A percentile compares a stretch with the other conserved stretches of the same genome.
Conservation (phyloP, 1,140 invertebrate species). For the Galleria mellonella region DNA sequence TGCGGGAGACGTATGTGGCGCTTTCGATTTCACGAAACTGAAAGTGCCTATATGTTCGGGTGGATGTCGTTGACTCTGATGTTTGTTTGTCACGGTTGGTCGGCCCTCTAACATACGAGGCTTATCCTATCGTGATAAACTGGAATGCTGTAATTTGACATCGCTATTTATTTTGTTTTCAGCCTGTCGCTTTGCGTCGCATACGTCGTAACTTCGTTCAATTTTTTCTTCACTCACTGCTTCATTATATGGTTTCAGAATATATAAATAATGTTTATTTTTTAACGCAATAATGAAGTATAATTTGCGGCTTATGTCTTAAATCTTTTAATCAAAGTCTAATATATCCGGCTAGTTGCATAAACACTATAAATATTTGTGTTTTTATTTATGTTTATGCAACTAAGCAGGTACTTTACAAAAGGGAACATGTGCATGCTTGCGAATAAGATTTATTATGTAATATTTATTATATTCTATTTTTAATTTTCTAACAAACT, state of each 20-base stretch:
- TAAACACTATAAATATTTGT: too few relatives aligned
- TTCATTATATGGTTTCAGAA: too few relatives aligned
- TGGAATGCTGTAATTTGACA: conserved; percentile 46
- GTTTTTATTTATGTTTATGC: too few relatives aligned
- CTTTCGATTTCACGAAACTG: conserved; percentile 67
- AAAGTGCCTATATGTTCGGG: conserved; percentile 64
- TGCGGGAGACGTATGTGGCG: conserved; percentile 43
- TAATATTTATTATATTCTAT: conserved; percentile 8
- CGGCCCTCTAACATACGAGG: conserved; percentile 28
- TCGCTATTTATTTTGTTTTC: conserved; percentile 48
- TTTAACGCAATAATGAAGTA: too few relatives aligned
- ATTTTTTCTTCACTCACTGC: neutral
- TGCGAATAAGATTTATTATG: conserved; percentile 1
- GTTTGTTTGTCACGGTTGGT: conserved; percentile 64
- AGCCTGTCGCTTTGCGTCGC: conserved; percentile 11
- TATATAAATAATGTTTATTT: too few relatives aligned
- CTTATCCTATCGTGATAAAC: conserved; percentile 46
- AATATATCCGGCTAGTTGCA: too few relatives aligned
- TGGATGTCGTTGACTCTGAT: conserved; percentile 57
- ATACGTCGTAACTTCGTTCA: neutral
- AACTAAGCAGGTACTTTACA: too few relatives aligned
- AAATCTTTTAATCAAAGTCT: too few relatives aligned
- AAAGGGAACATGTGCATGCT: too few relatives aligned
- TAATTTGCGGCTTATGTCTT: too few relatives aligned
- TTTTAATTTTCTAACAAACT: conserved; percentile 13